These are phyloP conservation scores for Erythrocebus patas DNA, from an alignment of 2,113 vertebrate species.

Conservation along the genomic window DNA sequence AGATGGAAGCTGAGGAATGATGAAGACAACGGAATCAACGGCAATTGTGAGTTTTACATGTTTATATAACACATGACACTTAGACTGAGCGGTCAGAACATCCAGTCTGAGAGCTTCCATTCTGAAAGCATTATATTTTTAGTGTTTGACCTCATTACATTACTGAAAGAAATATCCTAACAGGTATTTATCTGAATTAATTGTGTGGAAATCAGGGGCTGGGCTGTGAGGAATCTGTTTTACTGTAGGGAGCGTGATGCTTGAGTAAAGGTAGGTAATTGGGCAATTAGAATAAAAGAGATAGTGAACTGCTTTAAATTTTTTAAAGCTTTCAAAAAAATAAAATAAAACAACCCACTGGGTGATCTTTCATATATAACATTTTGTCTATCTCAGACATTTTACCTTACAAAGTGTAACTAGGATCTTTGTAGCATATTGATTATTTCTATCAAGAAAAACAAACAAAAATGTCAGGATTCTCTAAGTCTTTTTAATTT, in stretches of 20 bases:
- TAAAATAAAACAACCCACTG: background rate
- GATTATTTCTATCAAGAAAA: conserved; percentile 11
- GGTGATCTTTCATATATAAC: background rate
- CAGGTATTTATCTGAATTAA: conserved; percentile 7
- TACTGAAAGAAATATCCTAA: background rate
- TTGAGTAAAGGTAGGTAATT: background rate
- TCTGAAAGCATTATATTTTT: conserved; percentile 10
- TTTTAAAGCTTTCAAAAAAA: background rate
- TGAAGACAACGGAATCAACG: conserved; percentile 27
- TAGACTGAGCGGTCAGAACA: background rate
- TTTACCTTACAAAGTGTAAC: background rate
- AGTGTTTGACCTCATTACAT: conserved; percentile 27
- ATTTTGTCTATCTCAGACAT: background rate
- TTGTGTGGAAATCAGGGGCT: background rate
- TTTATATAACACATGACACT: background rate
- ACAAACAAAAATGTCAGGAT: background rate
- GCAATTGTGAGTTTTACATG: background rate
- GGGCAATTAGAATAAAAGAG: background rate
- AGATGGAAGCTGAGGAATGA: conserved; percentile 52
- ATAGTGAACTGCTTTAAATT: background rate
- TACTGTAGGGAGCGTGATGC: background rate
- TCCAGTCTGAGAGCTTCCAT: background rate
- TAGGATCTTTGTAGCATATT: background rate
- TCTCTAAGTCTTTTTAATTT: background rate
- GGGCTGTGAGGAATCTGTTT: background rate